Evolutionary conservation across 2,888 invertebrate genomes (phyloP).

Genomic region (Lypha dubia): DNA sequence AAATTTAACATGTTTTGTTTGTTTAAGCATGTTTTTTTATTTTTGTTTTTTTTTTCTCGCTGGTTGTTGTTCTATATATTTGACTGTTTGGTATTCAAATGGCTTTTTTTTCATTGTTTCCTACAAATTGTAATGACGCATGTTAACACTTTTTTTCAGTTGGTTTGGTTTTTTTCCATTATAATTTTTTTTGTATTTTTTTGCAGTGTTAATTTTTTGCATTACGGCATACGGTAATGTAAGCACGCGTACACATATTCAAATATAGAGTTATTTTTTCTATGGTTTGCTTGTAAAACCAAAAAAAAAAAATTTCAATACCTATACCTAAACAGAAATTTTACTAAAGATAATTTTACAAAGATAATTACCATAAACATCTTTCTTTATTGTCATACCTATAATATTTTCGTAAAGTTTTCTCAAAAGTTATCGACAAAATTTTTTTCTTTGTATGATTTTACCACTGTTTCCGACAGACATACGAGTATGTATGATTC

Average conservation of each 20-base stretch:
- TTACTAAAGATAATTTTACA: no score
- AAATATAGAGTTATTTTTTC: neutral
- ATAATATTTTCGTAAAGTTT: no score
- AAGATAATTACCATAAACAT: no score
- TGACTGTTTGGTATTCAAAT: conserved; percentile 17
- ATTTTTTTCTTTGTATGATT: no score
- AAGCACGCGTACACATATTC: neutral
- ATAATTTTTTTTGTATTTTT: conserved; percentile 19
- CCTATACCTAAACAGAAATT: no score
- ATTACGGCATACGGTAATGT: conserved; percentile 60
- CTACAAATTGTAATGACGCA: conserved; percentile 80
- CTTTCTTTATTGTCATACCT: no score
- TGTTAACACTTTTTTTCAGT: conserved; percentile 78
- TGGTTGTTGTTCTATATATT: neutral
- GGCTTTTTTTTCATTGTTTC: conserved; percentile 45
- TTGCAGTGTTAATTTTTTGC: conserved; percentile 64
- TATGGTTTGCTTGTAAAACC: no score
- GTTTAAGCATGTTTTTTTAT: conserved; percentile 28
- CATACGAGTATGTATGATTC: no score
- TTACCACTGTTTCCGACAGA: no score
- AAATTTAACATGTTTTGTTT: conserved; percentile 29
- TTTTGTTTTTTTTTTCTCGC: neutral
- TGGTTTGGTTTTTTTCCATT: conserved; percentile 10
- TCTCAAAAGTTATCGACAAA: no score
- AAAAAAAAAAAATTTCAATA: no score